phyloP scores from a whole-genome alignment of 2,113 vertebrate genomes.

The Psilopogon haemacephalus region DNA sequence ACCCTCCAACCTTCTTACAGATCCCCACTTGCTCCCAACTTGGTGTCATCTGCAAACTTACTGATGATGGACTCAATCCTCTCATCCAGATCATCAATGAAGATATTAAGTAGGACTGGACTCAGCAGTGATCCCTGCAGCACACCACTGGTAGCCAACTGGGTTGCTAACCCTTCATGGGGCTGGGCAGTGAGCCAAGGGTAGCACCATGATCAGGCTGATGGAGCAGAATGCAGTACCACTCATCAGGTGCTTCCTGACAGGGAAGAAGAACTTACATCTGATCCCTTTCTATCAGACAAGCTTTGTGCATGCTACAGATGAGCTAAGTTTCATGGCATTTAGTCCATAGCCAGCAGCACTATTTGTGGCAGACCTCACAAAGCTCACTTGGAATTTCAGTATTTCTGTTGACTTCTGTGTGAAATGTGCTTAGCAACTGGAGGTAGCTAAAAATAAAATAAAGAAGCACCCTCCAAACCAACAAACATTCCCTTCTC shows the following conservation, averaged over 20 bases:
- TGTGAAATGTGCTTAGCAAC: neutral
- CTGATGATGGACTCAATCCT: too few species aligned
- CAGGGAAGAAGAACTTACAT: neutral
- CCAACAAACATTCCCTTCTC: neutral
- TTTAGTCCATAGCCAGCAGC: neutral
- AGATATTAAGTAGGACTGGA: too few species aligned
- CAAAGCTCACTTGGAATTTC: neutral
- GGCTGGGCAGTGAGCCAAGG: neutral
- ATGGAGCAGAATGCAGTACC: neutral
- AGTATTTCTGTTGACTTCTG: neutral
- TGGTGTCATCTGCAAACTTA: too few species aligned
- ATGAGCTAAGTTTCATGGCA: neutral
- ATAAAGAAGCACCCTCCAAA: neutral
- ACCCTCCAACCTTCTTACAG: too few species aligned
- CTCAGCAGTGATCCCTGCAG: too few species aligned
- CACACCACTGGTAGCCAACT: too few species aligned
- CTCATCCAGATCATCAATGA: too few species aligned
- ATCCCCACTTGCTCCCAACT: too few species aligned
- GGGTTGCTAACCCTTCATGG: neutral
- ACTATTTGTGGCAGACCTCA: neutral
- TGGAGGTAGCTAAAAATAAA: neutral
- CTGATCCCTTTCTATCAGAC: neutral
- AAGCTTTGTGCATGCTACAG: neutral
- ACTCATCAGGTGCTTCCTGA: accelerated
- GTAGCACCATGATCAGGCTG: neutral